Base-by-base conservation (phyloP, 2,888 invertebrate genomes). In the Phortica okadai region DNA sequence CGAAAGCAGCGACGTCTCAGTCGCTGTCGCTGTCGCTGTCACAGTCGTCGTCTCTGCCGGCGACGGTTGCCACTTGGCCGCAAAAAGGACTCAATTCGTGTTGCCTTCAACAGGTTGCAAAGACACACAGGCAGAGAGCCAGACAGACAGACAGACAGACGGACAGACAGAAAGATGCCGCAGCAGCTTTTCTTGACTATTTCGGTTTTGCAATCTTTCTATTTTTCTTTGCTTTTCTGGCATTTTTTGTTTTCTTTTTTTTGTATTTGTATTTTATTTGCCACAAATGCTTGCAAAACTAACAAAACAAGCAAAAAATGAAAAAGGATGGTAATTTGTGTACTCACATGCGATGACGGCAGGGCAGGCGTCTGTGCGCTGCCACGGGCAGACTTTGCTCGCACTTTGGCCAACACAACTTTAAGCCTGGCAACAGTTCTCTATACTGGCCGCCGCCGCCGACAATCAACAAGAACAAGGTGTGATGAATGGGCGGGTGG, bases 81-180 rank as follows among this genome's bases (percentile, higher is more conserved):
- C 33, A 33, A 33, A 33, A 33, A 33, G 33, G 33, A 33, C 33
- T 33, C 33, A 33, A 2, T 33, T 2, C 33, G 33, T 5, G 33
- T 33, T 33, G 33, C 3, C 33, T 33, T 33, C 33, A 33, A 33
- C 33, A 33, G 33, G 33, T 33, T 33, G 33, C 33, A 33, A 33
- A 1, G 33, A 2, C 33, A 33, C 33, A 33, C 33, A 33, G 33
- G 33, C 8, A 44, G 42, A 3, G 4, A 8, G 11, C 1, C 44
- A 11, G 7, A 67, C 8, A 80, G 78, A 83, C 79, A 78, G 79
- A 82, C 66, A n/a, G 69, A 64, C 62, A 5, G 62, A 16, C 62
- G 59, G 83, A 82, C 83, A 82, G 83, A 83, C 21, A 21, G 81
- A 82, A 82, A 77, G 66, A 75, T 62, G 77, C 76, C 76, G 74